Evolutionary conservation across 1,140 invertebrate species (phyloP), one percentile per base, ranked within the genome.

Genomic region (Hetaerina americana): DNA sequence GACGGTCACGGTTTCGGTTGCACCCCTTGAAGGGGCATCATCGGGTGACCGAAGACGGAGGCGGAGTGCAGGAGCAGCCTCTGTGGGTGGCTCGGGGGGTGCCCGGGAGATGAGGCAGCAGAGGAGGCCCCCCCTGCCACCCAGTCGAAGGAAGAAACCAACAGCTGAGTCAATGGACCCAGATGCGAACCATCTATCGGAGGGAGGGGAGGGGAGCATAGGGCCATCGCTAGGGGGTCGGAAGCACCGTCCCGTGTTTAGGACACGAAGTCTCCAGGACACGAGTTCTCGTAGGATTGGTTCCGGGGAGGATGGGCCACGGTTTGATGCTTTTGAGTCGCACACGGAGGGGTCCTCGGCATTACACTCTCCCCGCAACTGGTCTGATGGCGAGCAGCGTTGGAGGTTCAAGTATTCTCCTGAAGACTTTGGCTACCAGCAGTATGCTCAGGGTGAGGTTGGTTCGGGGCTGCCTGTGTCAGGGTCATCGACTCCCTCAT

Each of bases 401-500:
- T 57, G 40, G 40, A 57, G 40, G 22, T 57, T 57, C 10, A 57
- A 57, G 10, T 57, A 57, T 57, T 12, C 40, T 3, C 40, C 40
- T 5, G 40, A 57, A 57, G 40, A 57, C 22, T 57, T 57, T 57
- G 40, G 40, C 22, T 57, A 57, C 40, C 40, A 57, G 40, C 40
- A 57, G 40, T 57, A 57, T 57, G 40, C 40, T 18, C 40, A 57
- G 40, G 40, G 40, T 57, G 40, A 57, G 22, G 15, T n/a, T 69
- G 68, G 28, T 26, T 27, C 26, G n/a, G 28, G 26, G 10, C 28
- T 69, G 26, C 68, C 68, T 27, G 28, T 69, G 79, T 87, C 79
- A 82, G 86, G 87, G 73, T 87, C 86, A 0, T 88, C 87, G 0
- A 88, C 87, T 1, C 76, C 78, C 3, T 74, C 76, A 22, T 85